These are phyloP conservation scores for Sminthurides aquaticus DNA, from an alignment of 2,888 invertebrate species.

Conservation along the genomic window DNA sequence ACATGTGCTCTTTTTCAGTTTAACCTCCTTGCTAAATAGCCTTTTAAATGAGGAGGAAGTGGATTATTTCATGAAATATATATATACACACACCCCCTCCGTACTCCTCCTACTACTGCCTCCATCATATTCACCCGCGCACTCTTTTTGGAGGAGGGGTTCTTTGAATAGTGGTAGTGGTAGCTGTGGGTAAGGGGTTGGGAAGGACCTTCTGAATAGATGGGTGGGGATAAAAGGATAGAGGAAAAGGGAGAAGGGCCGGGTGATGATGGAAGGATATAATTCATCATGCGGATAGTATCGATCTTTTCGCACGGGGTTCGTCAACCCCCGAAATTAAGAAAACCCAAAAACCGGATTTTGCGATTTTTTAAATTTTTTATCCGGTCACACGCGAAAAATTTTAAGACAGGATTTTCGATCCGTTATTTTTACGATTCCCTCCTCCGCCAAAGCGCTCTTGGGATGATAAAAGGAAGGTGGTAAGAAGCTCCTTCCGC, in stretches of 20 bases:
- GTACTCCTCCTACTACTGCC: no score
- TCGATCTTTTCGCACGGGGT: conserved; percentile 34
- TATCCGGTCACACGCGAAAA: conserved; percentile 43
- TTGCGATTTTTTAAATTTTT: conserved; percentile 30
- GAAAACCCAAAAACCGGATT: conserved; percentile 36
- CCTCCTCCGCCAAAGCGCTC: conserved; percentile 9
- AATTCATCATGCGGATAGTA: neutral
- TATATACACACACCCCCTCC: no score
- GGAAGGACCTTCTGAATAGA: neutral
- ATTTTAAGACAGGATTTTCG: conserved; percentile 31
- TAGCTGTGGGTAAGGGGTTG: no score
- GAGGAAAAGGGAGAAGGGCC: neutral
- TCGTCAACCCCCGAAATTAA: conserved; percentile 35
- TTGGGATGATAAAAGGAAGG: neutral
- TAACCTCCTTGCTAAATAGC: no score
- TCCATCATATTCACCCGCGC: no score
- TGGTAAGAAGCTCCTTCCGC: no score
- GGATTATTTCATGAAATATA: no score
- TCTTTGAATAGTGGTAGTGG: no score
- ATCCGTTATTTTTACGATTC: conserved; percentile 34
- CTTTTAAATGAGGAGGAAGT: no score
- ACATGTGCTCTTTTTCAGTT: no score
- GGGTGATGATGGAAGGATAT: neutral
- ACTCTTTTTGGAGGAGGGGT: no score
- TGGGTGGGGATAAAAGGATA: neutral